Base-by-base conservation (phyloP, 2,113 vertebrate species). In the Conger conger region DNA sequence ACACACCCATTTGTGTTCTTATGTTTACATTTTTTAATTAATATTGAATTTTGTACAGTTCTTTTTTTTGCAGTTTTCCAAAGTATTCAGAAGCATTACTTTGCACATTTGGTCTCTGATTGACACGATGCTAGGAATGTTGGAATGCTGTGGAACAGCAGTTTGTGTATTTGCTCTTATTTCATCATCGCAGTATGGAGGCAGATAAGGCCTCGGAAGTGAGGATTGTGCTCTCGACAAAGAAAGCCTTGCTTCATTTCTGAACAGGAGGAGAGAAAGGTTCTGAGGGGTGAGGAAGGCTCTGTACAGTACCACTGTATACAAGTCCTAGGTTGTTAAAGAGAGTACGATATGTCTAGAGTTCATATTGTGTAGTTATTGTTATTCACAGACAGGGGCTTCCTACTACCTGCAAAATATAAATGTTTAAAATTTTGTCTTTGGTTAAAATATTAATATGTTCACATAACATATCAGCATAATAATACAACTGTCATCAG, bases 81-180 rank as follows among this genome's bases (percentile, higher is more conserved):
- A 20, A 63, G 27, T 73, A n/a, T 68, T n/a, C 3, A 20, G n/a
- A n/a, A n/a, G 60, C n/a, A 27, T 73, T 33, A 50, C 35, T 84
- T 84, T 38, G 45, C 68, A 73, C 27, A 30, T n/a, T 73, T 73
- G 68, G 37, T 78, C 76, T 6, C 27, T 38, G 73, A 84, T 84
- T 60, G 83, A 79, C 36, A 27, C n/a, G 36, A 36, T 84, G 76
- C 63, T 42, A 77, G 36, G 27, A 38, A 23, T 60, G 76, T 42
- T 63, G 27, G 77, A 6, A 80, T 23, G 40, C 13, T 76, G 54
- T 50, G 35, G 30, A 23, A 20, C 35, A 30, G 33, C 17, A 17
- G 20, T n/a, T 60, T 13, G 37, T 27, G 20, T 37, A 3, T 45
- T 80, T 84, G 35, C 40, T 17, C 68, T 73, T 73, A 33, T 73